Evolutionary conservation across 2,888 invertebrate species (phyloP), one percentile per base, ranked within the genome.

Genomic region (Thera obeliscata): DNA sequence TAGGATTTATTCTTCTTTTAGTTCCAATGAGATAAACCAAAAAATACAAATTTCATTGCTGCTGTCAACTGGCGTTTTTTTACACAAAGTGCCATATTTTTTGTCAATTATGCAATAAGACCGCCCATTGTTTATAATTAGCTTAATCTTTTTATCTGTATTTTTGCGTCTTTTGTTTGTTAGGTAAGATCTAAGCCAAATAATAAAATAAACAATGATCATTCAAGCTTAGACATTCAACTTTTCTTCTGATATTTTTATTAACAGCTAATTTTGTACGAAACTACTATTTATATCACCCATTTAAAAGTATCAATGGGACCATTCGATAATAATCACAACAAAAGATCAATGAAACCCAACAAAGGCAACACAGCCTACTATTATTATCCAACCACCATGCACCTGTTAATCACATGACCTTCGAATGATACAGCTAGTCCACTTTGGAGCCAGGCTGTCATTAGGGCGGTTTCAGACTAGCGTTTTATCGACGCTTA

Each of bases 321-420:
- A 35, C 43, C 49, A 60, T 56, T 41, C 11, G 43, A 48, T 35
- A 52, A 41, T 41, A 54, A 61, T 43, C 61, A 56, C 52, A 43
- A 52, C 59, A 56, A 35, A 48, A 11, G 46, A 56, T 62, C 62
- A 65, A 66, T 66, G 56, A 60, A 66, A 57, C 56, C 46, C 60
- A 66, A 69, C 54, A 63, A 69, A 69, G 63, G 62, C 62, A 41
- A 38, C 55, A 54, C 38, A 48, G 22, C 58, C n/a, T 43, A 56
- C 56, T 12, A 46, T 64, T 52, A 64, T 64, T 57, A 64, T 33
- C 35, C 46, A 46, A 56, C 54, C 52, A 43, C 56, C 69, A 73
- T 72, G 72, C 81, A 84, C 82, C 84, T 82, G 86, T 79, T 87
- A 87, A 90, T 88, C 83, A 84, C 69, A 35, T 59, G 69, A 65